A percentile compares a stretch with the other conserved stretches of the same genome.
These are phyloP conservation scores for Rotaria macrura DNA, from an alignment of 2,888 invertebrate species.

Conservation along the genomic window DNA sequence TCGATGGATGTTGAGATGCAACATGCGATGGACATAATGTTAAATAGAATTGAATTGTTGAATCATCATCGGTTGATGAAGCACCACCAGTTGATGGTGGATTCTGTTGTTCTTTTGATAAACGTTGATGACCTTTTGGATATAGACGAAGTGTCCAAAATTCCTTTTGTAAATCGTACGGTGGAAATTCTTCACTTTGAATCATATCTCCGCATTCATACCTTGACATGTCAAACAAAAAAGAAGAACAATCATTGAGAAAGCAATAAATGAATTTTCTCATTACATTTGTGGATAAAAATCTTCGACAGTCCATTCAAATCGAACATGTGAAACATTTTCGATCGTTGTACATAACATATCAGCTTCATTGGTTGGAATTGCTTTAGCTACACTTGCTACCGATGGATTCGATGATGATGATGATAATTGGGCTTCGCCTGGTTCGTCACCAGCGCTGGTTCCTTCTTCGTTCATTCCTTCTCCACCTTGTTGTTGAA, in stretches of 20 bases:
- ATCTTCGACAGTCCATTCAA: slow-evolving; percentile 20
- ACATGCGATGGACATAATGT: not conserved
- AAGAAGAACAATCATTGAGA: no score
- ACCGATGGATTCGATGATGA: not conserved
- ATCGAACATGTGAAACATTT: slow-evolving; percentile 17
- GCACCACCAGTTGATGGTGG: not conserved
- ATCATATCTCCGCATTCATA: slow-evolving; percentile 22
- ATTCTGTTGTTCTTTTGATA: not conserved
- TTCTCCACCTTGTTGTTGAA: not conserved
- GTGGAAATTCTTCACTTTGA: slow-evolving; percentile 23
- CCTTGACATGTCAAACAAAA: not conserved
- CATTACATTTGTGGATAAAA: slow-evolving; percentile 21
- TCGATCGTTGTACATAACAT: slow-evolving; percentile 15
- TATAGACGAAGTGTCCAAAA: slow-evolving; percentile 16
- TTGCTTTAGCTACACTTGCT: not conserved
- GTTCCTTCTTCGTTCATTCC: not conserved
- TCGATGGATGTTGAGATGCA: not conserved
- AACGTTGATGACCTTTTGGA: slow-evolving; percentile 21
- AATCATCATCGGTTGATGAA: not conserved
- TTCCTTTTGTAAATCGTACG: slow-evolving; percentile 18
- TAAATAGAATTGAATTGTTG: not conserved
- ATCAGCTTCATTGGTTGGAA: slow-evolving; percentile 17
- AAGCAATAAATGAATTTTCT: no score
- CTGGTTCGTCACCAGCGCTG: not conserved
- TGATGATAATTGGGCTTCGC: not conserved